These are phyloP conservation scores for Penaeus indicus DNA, from an alignment of 1,140 invertebrate species.

Conservation along the genomic window DNA sequence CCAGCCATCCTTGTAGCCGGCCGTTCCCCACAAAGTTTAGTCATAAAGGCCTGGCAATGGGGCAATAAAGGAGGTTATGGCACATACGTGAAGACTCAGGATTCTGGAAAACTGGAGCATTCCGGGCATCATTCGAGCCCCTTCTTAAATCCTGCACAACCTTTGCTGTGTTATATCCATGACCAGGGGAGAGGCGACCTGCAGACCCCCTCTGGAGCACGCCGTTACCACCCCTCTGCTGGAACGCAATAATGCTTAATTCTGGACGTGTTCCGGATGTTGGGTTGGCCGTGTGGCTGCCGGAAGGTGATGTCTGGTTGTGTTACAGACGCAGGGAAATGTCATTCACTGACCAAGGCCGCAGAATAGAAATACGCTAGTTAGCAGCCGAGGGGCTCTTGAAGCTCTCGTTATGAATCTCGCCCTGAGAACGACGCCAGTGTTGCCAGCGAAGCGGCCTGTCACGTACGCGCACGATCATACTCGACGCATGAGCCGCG, in stretches of 20 bases:
- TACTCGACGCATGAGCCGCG: too few relatives aligned
- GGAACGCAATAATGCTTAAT: conserved; percentile 55
- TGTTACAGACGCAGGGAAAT: conserved; percentile 66
- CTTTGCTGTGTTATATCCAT: conserved; percentile 67
- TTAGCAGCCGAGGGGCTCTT: conserved; percentile 62
- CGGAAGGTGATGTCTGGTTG: conserved; percentile 65
- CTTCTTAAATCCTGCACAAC: conserved; percentile 67
- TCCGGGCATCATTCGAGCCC: conserved; percentile 67
- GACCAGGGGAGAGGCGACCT: conserved; percentile 61
- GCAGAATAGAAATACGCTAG: conserved; percentile 67
- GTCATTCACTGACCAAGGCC: conserved; percentile 66
- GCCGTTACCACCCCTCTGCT: conserved; percentile 57
- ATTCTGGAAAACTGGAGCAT: conserved; percentile 67
- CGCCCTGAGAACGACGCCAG: conserved; percentile 22
- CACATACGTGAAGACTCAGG: conserved; percentile 67
- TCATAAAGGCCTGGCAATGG: conserved; percentile 67
- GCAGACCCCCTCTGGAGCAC: conserved; percentile 35
- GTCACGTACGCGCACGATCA: too few relatives aligned
- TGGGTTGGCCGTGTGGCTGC: conserved; percentile 51
- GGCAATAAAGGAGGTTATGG: conserved; percentile 67
- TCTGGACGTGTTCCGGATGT: conserved; percentile 29
- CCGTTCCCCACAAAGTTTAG: conserved; percentile 67
- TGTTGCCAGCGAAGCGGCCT: too few relatives aligned
- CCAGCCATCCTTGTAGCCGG: conserved; percentile 66
- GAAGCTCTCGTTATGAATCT: conserved; percentile 65